Evolutionary conservation across 2,888 invertebrate genomes (phyloP).

Genomic region (Sepioteuthis lessoniana): DNA sequence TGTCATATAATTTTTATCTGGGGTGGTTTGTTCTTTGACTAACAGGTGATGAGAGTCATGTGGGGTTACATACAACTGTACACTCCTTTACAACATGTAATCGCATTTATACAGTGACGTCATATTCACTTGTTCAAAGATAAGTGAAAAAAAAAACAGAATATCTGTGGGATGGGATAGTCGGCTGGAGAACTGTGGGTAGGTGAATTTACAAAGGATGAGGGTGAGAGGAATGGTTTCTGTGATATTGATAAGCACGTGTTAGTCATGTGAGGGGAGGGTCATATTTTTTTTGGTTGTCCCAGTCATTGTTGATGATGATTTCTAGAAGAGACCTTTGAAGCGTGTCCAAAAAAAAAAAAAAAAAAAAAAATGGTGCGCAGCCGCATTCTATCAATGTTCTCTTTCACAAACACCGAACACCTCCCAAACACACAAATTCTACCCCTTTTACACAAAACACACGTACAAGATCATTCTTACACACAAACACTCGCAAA

Average conservation of each 20-base stretch:
- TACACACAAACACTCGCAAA: too few relatives aligned
- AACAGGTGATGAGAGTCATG: too few relatives aligned
- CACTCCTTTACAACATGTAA: too few relatives aligned
- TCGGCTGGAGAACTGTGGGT: neutral
- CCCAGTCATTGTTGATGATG: neutral
- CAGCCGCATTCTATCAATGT: neutral
- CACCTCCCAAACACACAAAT: neutral
- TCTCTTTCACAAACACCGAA: neutral
- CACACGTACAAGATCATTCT: too few relatives aligned
- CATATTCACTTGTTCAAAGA: too few relatives aligned
- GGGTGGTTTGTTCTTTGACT: too few relatives aligned
- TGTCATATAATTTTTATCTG: too few relatives aligned
- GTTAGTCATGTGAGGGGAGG: neutral
- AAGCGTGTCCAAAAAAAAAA: neutral
- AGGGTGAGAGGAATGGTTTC: neutral
- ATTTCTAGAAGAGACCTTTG: neutral
- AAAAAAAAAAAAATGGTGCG: neutral
- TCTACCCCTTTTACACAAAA: neutral
- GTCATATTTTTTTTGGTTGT: neutral
- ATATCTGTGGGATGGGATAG: neutral
- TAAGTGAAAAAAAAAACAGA: too few relatives aligned
- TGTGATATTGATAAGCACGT: neutral
- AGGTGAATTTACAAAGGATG: neutral
- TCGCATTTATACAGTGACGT: too few relatives aligned
- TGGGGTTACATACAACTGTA: too few relatives aligned